These are phyloP conservation scores for Hemibates koningsi DNA, from an alignment of 2,113 vertebrate species.

Conservation along the genomic window DNA sequence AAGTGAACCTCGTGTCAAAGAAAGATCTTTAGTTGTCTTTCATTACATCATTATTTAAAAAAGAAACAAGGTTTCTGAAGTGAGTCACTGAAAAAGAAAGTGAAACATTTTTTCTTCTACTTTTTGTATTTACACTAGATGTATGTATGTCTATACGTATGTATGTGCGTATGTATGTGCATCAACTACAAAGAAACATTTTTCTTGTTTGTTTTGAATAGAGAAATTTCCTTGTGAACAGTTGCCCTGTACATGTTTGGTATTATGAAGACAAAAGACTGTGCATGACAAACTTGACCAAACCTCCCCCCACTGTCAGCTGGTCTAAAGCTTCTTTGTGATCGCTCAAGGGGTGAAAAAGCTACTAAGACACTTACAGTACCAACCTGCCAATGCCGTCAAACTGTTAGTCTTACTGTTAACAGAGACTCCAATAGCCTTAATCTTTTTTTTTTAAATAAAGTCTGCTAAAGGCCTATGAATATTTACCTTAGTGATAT, in stretches of 20 bases:
- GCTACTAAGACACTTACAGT: not conserved
- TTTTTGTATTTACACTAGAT: not conserved
- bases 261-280: not conserved
- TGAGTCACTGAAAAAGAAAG: not conserved
- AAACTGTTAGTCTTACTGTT: not conserved
- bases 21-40: not conserved
- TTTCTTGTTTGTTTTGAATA: not conserved
- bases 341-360: not conserved
- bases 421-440: not conserved
- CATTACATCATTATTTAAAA: not conserved
- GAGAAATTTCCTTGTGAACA: not conserved
- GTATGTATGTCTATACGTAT: not conserved
- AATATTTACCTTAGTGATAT: not conserved
- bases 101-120: not conserved
- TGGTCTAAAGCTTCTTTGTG: not conserved
- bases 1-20: not conserved
- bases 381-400: not conserved
- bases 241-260: not conserved
- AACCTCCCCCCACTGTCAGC: not conserved
- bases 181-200: not conserved
- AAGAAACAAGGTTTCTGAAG: not conserved
- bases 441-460: not conserved
- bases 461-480: not conserved
- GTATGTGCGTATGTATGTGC: not conserved
- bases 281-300: not conserved